Conservation (phyloP, 1,140 invertebrate species). For the Cryptotermes secundus region DNA sequence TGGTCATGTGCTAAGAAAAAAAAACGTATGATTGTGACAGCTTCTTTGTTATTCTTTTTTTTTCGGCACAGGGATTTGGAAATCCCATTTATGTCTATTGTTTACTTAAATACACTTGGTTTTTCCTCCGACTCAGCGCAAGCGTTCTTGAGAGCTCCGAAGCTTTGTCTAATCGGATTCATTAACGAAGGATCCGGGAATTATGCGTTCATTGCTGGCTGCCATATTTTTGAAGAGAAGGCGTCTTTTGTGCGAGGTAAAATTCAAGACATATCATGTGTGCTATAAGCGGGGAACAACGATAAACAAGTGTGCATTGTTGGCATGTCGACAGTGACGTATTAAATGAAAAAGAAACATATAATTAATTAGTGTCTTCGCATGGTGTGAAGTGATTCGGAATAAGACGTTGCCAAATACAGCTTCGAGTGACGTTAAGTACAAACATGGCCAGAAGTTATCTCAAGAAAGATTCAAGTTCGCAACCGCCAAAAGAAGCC, state of each 20-base stretch:
- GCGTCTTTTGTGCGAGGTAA: slow-evolving; percentile 29
- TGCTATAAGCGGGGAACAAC: neutral
- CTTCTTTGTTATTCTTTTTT: slow-evolving; percentile 22
- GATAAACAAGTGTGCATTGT: slow-evolving; percentile 12
- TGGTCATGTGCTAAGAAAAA: slow-evolving; percentile 8
- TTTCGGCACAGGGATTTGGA: slow-evolving; percentile 33
- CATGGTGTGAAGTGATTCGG: slow-evolving; percentile 9
- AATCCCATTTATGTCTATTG: slow-evolving; percentile 33
- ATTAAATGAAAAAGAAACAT: neutral
- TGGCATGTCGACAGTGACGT: slow-evolving; percentile 1
- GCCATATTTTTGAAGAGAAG: slow-evolving; percentile 34
- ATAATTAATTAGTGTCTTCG: slow-evolving; percentile 18
- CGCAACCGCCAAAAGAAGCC: neutral
- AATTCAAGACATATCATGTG: slow-evolving; percentile 25
- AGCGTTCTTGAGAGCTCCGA: slow-evolving; percentile 48
- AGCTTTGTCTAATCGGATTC: slow-evolving; percentile 57
- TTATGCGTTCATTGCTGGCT: slow-evolving; percentile 55
- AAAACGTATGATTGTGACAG: neutral
- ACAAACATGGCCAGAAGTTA: slow-evolving; percentile 19
- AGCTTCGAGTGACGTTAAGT: neutral
- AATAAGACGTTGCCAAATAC: slow-evolving; percentile 17
- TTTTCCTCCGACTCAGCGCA: slow-evolving; percentile 44
- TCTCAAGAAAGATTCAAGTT: neutral
- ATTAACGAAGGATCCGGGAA: slow-evolving; percentile 55
- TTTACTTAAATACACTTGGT: slow-evolving; percentile 34